Conservation (phyloP, 64 coral and sea anemone genomes). For the Trachythela sp. region DNA sequence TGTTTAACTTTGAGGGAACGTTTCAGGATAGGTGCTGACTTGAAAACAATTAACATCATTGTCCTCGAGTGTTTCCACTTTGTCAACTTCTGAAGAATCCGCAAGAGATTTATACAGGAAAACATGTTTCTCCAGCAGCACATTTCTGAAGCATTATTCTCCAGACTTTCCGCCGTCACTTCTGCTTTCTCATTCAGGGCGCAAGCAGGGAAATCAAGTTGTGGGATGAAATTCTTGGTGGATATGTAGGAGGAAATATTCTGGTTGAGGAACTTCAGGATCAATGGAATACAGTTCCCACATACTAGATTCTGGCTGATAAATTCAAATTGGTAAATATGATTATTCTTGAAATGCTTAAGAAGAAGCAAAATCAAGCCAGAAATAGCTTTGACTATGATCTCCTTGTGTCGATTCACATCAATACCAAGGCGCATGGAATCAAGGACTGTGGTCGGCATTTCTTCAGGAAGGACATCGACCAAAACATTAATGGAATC, state of each 20-base stretch:
- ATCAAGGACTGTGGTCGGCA: conserved; percentile 90
- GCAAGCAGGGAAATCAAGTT: conserved; percentile 81
- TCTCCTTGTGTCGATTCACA: conserved; percentile 97
- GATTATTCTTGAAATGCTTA: conserved; percentile 91
- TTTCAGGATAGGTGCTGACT: conserved; percentile 90
- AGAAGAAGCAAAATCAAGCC: conserved; percentile 75
- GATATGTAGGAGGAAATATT: conserved; percentile 85
- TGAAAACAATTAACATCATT: conserved; percentile 99
- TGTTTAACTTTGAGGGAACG: conserved; percentile 92
- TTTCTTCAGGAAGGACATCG: conserved; percentile 90
- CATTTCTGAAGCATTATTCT: conserved; percentile 73
- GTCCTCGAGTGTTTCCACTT: conserved; percentile 99
- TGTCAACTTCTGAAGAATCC: conserved; percentile 93
- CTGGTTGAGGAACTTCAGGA: conserved; percentile 92
- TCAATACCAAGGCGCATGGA: conserved; percentile 96
- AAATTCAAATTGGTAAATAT: conserved; percentile 93
- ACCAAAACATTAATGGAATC: conserved; percentile 95
- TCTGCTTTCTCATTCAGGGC: conserved; percentile 63
- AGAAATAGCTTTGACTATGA: conserved; percentile 90
- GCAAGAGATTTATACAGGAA: conserved; percentile 88
- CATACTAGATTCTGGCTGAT: conserved; percentile 94
- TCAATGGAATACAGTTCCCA: conserved; percentile 95
- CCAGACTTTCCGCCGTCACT: conserved; percentile 84
- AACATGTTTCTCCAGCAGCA: conserved; percentile 97
- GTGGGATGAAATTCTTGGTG: conserved; percentile 95